Evolutionary conservation across 2,888 invertebrate species (phyloP).

Genomic region (Maniola hyperantus): DNA sequence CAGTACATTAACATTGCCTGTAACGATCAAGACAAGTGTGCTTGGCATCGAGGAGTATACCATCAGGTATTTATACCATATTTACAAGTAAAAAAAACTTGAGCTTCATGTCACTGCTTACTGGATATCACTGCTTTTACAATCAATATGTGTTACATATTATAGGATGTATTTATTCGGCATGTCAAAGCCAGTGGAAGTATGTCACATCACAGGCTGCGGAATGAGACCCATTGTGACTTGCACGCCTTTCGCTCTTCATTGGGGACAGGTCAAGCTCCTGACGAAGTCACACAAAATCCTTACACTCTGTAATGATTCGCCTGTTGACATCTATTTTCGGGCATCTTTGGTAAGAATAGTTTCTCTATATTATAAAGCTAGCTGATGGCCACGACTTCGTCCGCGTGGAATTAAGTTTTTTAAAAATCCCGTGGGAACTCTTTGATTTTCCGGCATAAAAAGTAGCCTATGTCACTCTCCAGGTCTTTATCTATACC

Average conservation of each 20-base stretch:
- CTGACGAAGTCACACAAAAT: conserved; percentile 74
- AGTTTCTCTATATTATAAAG: not conserved
- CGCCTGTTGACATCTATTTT: conserved; percentile 85
- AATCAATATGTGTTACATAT: not conserved
- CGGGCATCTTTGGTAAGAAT: conserved; percentile 74
- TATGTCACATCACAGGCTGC: conserved; percentile 77
- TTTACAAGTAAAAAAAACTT: not conserved
- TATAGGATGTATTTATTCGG: conserved; percentile 70
- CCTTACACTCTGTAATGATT: conserved; percentile 85
- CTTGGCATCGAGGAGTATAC: conserved; percentile 71
- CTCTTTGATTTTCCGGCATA: no score
- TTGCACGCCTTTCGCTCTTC: conserved; percentile 80
- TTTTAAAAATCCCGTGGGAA: no score
- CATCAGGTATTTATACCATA: conserved; percentile 53
- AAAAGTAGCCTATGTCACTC: no score
- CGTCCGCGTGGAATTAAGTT: no score
- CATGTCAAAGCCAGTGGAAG: conserved; percentile 59
- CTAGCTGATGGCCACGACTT: no score
- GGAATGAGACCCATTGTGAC: conserved; percentile 87
- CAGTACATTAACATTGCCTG: conserved; percentile 64
- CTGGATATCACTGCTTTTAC: not conserved
- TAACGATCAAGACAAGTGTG: conserved; percentile 68
- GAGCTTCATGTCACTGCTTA: not conserved
- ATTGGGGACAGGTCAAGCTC: conserved; percentile 85
- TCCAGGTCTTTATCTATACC: no score